A percentile compares a stretch with the other conserved stretches of the same genome.
These are phyloP conservation scores for Poecilus cupreus DNA, from an alignment of 2,888 invertebrate genomes.

Conservation along the genomic window DNA sequence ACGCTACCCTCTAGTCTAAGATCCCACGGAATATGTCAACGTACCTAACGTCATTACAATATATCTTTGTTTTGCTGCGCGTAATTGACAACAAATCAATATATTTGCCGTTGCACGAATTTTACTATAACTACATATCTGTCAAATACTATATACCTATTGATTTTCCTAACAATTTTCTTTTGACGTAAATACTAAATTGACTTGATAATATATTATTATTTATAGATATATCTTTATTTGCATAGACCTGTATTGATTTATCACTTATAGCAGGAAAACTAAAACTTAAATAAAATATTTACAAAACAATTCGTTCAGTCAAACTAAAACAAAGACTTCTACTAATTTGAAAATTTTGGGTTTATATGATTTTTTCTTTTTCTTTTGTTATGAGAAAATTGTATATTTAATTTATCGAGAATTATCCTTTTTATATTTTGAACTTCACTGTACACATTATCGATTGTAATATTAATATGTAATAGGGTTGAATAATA, in stretches of 20 bases:
- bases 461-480: too few relatives aligned
- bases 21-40: slow-evolving; percentile 12
- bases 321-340: too few relatives aligned
- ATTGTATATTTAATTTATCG: too few relatives aligned
- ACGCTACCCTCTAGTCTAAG: background rate
- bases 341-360: too few relatives aligned
- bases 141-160: background rate
- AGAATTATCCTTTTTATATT: too few relatives aligned
- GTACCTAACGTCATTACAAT: slow-evolving; percentile 7
- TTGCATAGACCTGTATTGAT: slow-evolving; percentile 7
- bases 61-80: slow-evolving; percentile 5
- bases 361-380: too few relatives aligned
- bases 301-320: too few relatives aligned
- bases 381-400: too few relatives aligned
- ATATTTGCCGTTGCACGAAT: background rate
- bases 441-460: too few relatives aligned
- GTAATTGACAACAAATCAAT: slow-evolving; percentile 14
- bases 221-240: slow-evolving; percentile 30
- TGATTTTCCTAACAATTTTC: slow-evolving; percentile 20
- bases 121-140: slow-evolving; percentile 11
- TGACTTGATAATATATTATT: slow-evolving; percentile 16
- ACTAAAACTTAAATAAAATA: background rate
- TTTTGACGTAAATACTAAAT: slow-evolving; percentile 4
- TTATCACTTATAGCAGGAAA: background rate
- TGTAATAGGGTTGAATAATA: too few relatives aligned